Conservation (phyloP, 2,888 invertebrate genomes). For the Archips xylosteana region DNA sequence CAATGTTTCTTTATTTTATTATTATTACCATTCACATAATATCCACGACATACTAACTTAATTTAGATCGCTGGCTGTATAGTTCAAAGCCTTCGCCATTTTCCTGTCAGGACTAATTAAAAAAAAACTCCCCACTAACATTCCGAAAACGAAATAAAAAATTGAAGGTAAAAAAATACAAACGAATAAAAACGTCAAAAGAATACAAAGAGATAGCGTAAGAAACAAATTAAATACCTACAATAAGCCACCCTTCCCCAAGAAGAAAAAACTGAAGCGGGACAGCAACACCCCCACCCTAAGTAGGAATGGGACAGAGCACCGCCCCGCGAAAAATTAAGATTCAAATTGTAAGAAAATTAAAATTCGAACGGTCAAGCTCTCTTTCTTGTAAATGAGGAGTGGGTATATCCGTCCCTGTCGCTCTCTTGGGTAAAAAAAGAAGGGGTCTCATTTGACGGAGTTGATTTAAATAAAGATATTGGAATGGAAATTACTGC, state of each 20-base stretch:
- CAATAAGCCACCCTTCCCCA: slow-evolving; percentile 52
- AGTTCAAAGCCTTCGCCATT: neutral
- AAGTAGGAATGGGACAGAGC: slow-evolving; percentile 60
- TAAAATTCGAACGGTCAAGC: slow-evolving; percentile 83
- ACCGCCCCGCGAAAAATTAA: slow-evolving; percentile 81
- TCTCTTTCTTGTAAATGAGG: slow-evolving; percentile 56
- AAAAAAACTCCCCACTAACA: neutral
- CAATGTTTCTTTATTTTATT: too few relatives aligned
- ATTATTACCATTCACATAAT: too few relatives aligned
- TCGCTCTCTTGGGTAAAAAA: slow-evolving; percentile 62
- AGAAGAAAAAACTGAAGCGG: slow-evolving; percentile 68
- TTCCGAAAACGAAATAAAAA: neutral
- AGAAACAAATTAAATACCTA: slow-evolving; percentile 43
- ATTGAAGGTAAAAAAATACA: slow-evolving; percentile 28
- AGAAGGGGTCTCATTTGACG: slow-evolving; percentile 69
- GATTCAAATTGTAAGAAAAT: slow-evolving; percentile 86
- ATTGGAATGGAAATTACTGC: slow-evolving; percentile 73
- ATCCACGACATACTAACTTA: neutral
- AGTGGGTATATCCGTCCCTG: slow-evolving; percentile 49
- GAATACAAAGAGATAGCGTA: slow-evolving; percentile 41
- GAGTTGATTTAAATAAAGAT: slow-evolving; percentile 54
- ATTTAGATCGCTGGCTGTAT: neutral
- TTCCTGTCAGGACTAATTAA: neutral
- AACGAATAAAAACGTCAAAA: slow-evolving; percentile 41
- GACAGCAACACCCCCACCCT: slow-evolving; percentile 52